These are phyloP conservation scores for Aphidius gifuensis DNA, from an alignment of 1,140 invertebrate genomes.

Conservation along the genomic window DNA sequence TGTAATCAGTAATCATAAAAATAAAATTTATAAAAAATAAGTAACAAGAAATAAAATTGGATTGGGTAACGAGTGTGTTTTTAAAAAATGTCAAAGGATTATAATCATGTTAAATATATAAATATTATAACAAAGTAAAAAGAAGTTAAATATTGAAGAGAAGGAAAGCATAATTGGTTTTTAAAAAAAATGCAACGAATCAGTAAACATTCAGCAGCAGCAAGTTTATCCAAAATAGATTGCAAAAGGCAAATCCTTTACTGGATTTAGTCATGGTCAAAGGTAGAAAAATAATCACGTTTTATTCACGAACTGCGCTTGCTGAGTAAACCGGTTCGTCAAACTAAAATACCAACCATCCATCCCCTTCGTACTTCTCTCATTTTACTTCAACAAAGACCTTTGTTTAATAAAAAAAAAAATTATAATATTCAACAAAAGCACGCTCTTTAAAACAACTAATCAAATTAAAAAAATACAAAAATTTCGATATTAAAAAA, in stretches of 20 bases:
- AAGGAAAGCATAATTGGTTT: constrained; percentile 9
- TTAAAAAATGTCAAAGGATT: no score
- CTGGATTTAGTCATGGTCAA: constrained; percentile 18
- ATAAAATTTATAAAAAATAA: background rate
- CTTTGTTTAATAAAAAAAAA: background rate
- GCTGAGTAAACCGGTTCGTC: constrained; percentile 20
- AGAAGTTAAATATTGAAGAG: background rate
- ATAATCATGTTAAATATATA: no score
- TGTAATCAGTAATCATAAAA: constrained; percentile 8
- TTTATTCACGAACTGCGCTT: constrained; percentile 2
- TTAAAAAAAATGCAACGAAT: no score
- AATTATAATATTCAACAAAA: no score
- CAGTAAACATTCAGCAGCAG: constrained; percentile 1
- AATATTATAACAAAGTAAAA: background rate
- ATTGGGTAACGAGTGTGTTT: background rate
- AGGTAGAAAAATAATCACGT: background rate
- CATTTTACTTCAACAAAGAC: constrained; percentile 5
- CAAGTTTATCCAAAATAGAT: constrained; percentile 11
- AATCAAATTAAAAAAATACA: no score
- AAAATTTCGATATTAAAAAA: no score
- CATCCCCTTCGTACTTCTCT: constrained; percentile 9
- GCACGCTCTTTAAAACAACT: no score
- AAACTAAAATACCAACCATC: constrained; percentile 15
- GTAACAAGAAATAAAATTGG: background rate
- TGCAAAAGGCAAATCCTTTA: background rate